Conservation (phyloP, 1,140 invertebrate species). For the Harpegnathos saltator region DNA sequence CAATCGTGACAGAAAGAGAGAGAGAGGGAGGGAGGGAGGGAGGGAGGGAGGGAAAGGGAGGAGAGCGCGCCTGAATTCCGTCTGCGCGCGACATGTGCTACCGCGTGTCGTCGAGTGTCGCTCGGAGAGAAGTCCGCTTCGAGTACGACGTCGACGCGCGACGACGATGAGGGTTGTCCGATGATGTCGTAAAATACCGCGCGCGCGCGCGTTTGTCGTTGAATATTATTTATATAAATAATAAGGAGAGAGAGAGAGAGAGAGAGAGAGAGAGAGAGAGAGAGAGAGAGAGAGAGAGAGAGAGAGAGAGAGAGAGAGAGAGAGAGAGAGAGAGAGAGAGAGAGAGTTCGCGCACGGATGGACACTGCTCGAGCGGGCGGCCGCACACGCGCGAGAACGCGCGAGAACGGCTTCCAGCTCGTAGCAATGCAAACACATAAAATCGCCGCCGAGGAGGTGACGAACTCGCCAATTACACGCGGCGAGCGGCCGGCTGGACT, state of each 20-base stretch:
- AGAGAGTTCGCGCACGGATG: too few species aligned
- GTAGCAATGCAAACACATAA: slow-evolving; percentile 35
- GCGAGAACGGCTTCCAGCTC: slow-evolving; percentile 23
- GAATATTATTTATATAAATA: slow-evolving; percentile 3
- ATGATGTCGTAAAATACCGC: neutral
- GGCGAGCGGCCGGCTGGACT: neutral
- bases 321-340: too few species aligned
- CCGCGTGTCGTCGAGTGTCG: too few species aligned
- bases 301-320: too few species aligned
- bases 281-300: too few species aligned
- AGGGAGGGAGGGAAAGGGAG: too few species aligned
- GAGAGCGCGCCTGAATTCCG: slow-evolving; percentile 4
- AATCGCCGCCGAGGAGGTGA: slow-evolving; percentile 18
- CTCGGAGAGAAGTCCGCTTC: neutral
- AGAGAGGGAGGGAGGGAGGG: too few species aligned
- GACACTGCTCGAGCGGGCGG: neutral
- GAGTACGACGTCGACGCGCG: neutral
- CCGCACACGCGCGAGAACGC: neutral
- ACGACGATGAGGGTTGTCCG: neutral
- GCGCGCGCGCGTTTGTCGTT: neutral
- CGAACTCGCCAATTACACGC: slow-evolving; percentile 33
- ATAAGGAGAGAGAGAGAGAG: slow-evolving; percentile 9
- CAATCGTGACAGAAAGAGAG: neutral
- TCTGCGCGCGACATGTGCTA: neutral
- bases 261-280: too few species aligned